These are phyloP conservation scores for Drepana arcuata DNA, from an alignment of 1,140 invertebrate species.

Conservation along the genomic window DNA sequence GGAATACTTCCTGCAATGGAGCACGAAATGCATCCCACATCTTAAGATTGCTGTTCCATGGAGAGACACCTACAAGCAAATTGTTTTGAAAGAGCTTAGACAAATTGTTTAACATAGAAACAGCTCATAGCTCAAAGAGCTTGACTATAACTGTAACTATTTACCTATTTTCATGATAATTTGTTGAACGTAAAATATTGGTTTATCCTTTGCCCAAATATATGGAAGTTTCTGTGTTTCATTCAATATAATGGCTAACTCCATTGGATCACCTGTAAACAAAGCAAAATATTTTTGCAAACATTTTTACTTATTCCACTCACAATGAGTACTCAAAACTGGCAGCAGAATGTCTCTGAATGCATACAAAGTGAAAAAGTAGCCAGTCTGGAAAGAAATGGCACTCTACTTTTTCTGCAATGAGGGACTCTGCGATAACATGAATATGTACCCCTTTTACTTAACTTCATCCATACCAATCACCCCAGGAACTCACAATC, in stretches of 20 bases:
- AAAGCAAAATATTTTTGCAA: neutral
- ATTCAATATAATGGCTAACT: slow-evolving; percentile 51
- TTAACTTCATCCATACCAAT: no score
- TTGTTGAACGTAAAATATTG: slow-evolving; percentile 88
- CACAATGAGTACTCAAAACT: no score
- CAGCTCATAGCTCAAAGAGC: slow-evolving; percentile 12
- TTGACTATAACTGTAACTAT: no score
- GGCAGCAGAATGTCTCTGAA: neutral
- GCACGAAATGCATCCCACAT: slow-evolving; percentile 91
- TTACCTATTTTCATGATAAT: slow-evolving; percentile 76
- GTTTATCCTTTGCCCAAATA: slow-evolving; percentile 74
- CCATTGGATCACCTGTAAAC: slow-evolving; percentile 24
- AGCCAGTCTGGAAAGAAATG: neutral
- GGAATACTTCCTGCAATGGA: slow-evolving; percentile 89
- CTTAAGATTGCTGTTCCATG: slow-evolving; percentile 86
- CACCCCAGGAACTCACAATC: no score
- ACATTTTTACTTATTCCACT: no score
- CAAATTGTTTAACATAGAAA: neutral
- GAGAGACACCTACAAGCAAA: slow-evolving; percentile 82
- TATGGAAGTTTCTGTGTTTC: slow-evolving; percentile 68
- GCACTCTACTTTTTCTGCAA: neutral
- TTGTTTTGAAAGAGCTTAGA: slow-evolving; percentile 6
- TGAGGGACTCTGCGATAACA: neutral
- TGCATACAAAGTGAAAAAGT: neutral
- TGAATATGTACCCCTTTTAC: no score